Evolutionary conservation across 2,113 vertebrate species (phyloP).

Genomic region (Spea bombifrons): DNA sequence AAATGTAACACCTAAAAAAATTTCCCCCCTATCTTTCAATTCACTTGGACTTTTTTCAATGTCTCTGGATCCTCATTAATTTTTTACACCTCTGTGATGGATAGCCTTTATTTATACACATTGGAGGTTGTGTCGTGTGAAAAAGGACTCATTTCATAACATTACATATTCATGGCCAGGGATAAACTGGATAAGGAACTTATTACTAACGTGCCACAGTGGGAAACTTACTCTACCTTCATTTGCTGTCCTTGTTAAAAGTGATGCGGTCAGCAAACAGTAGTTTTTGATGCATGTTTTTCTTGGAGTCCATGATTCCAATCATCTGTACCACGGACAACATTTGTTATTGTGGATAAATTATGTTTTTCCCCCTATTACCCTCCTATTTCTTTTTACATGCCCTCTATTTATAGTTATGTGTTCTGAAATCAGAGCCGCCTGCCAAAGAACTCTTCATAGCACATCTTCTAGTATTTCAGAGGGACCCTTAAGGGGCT

Average conservation of each 20-base stretch:
- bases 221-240: constrained; percentile 82
- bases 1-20: too few species aligned
- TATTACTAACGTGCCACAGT: constrained; percentile 98
- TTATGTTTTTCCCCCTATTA: too few species aligned
- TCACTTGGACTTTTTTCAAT: constrained; percentile 62
- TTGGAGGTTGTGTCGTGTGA: constrained; percentile 87
- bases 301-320: background rate
- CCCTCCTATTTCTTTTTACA: too few species aligned
- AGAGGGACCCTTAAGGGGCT: too few species aligned
- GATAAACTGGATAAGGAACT: constrained; percentile 90
- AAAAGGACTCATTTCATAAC: constrained; percentile 95
- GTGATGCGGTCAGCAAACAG: constrained; percentile 73
- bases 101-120: constrained; percentile 96
- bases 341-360: too few species aligned
- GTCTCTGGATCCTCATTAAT: constrained; percentile 85
- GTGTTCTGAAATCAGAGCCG: too few species aligned
- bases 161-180: constrained; percentile 99
- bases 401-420: too few species aligned
- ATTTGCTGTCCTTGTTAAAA: constrained; percentile 84
- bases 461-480: too few species aligned
- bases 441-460: too few species aligned
- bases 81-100: constrained; percentile 87
- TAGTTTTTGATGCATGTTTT: background rate
- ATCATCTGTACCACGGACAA: too few species aligned
- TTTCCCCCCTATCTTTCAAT: constrained; percentile 57